Conservation (phyloP, 2,888 invertebrate species). For the Agriotes lineatus region DNA sequence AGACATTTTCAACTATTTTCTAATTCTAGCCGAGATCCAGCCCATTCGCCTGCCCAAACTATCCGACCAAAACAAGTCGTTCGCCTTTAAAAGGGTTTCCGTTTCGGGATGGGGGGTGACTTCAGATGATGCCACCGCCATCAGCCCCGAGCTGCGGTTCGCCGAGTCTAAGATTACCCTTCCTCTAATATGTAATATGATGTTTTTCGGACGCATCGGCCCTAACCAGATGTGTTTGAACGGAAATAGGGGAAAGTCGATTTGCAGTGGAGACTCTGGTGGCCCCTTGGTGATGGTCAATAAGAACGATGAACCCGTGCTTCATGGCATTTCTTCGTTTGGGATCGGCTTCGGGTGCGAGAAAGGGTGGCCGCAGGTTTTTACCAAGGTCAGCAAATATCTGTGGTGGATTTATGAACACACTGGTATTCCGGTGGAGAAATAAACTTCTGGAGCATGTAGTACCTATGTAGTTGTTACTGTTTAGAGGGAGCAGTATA, state of each 20-base stretch:
- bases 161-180: constrained; percentile 65
- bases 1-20: too few species aligned
- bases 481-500: too few species aligned
- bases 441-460: too few species aligned
- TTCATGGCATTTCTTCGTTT: constrained; percentile 24
- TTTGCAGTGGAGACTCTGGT: constrained; percentile 69
- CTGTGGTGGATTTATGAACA: constrained; percentile 34
- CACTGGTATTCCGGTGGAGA: constrained; percentile 23
- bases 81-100: constrained; percentile 61
- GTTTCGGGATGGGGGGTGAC: constrained; percentile 68
- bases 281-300: constrained; percentile 52
- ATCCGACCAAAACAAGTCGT: constrained; percentile 55
- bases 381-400: constrained; percentile 30
- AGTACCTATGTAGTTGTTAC: too few species aligned
- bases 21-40: constrained; percentile 45
- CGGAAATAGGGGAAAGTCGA: constrained; percentile 64
- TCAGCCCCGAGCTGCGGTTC: constrained; percentile 64
- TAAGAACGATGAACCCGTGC: background rate
- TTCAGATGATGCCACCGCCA: constrained; percentile 56
- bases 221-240: constrained; percentile 67
- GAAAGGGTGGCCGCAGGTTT: constrained; percentile 24
- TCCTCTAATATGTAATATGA: constrained; percentile 65
- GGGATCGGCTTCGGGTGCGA: constrained; percentile 25
- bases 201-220: constrained; percentile 59
- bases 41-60: constrained; percentile 41